A percentile compares a stretch with the other conserved stretches of the same genome.
Conservation (phyloP, 2,113 vertebrate species). For the Phyllostomus discolor region DNA sequence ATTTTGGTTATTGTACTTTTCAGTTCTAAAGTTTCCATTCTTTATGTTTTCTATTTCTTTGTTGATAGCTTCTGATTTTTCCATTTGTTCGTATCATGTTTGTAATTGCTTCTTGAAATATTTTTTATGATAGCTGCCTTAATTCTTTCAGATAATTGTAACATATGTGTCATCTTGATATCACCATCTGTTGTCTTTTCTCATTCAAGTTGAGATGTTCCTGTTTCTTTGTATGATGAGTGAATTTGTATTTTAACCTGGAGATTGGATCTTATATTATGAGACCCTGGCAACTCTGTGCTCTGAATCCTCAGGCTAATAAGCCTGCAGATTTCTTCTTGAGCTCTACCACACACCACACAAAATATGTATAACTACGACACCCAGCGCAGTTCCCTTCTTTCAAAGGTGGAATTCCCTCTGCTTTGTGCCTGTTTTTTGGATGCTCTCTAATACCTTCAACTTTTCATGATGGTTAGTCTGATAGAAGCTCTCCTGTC, state of each 20-base stretch:
- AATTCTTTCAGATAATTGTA: constrained; percentile 17
- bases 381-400: background rate
- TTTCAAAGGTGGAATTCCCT: constrained; percentile 19
- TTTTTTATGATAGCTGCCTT: background rate
- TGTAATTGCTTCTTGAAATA: background rate
- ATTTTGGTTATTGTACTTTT: constrained; percentile 29
- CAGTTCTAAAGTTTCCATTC: constrained; percentile 23
- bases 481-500: background rate
- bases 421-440: constrained; percentile 1
- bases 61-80: background rate
- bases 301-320: background rate
- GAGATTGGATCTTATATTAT: background rate
- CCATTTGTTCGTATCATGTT: constrained; percentile 14
- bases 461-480: background rate
- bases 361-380: background rate
- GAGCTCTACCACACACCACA: background rate
- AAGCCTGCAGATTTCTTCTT: background rate
- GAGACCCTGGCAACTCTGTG: background rate
- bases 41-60: constrained; percentile 12
- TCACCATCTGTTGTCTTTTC: constrained; percentile 17
- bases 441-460: background rate
- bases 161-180: constrained; percentile 14
- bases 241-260: background rate
- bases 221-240: background rate
- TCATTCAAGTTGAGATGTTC: constrained; percentile 9